A percentile compares a stretch with the other conserved stretches of the same genome.
Conservation (phyloP, 2,113 vertebrate species). For the Mastomys coucha region DNA sequence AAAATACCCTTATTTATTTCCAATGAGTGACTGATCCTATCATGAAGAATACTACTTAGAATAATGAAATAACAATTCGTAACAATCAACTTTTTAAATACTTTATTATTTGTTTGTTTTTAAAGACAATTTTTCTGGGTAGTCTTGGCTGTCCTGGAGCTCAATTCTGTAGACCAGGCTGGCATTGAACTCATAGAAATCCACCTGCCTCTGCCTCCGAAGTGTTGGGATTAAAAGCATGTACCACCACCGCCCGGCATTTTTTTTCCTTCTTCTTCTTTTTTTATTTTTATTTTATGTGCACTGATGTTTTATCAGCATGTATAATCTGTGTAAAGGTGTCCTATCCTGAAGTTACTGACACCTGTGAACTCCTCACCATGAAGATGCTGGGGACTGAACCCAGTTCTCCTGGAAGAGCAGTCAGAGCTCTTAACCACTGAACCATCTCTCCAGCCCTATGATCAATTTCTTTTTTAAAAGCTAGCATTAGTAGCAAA, state of each 20-base stretch:
- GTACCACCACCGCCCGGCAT: too few relatives aligned
- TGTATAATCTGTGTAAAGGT: not conserved
- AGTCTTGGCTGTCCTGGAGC: too few relatives aligned
- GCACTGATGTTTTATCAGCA: not conserved
- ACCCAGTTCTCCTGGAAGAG: too few relatives aligned
- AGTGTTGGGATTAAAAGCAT: too few relatives aligned
- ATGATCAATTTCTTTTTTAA: not conserved
- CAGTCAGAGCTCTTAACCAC: too few relatives aligned
- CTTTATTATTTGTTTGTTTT: not conserved
- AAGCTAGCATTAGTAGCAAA: not conserved
- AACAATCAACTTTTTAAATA: not conserved
- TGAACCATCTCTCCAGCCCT: not conserved
- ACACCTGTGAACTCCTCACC: too few relatives aligned
- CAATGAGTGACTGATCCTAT: conserved; percentile 23
- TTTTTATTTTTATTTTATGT: not conserved
- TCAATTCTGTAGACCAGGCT: too few relatives aligned
- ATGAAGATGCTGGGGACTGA: too few relatives aligned
- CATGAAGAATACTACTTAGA: not conserved
- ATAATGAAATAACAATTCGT: not conserved
- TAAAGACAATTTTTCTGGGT: not conserved
- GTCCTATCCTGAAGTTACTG: not conserved
- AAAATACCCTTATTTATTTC: not conserved
- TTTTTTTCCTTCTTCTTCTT: too few relatives aligned
- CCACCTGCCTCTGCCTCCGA: too few relatives aligned
- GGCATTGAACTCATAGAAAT: not conserved